phyloP scores from a whole-genome alignment of 1,140 invertebrate species.

The Batillaria attramentaria region DNA sequence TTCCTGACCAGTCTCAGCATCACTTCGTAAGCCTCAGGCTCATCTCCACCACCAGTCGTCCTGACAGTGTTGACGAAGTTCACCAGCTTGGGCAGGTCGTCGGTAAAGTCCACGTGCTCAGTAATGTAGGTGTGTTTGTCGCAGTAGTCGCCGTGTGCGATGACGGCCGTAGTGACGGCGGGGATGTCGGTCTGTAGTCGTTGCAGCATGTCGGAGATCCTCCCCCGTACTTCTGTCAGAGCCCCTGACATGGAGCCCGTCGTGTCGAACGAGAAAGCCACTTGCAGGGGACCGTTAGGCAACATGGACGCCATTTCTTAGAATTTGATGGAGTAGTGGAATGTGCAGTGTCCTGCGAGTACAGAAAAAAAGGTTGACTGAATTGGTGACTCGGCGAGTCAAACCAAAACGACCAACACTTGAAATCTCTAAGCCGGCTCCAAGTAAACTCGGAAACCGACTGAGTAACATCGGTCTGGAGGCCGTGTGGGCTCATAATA shows the following conservation, averaged over 20 bases:
- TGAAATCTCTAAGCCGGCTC: no score
- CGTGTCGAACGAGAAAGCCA: conserved; percentile 66
- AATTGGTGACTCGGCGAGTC: no score
- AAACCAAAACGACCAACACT: no score
- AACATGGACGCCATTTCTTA: not conserved
- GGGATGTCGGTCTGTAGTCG: conserved; percentile 62
- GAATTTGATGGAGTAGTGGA: no score
- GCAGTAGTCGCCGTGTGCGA: conserved; percentile 65
- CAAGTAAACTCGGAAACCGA: no score
- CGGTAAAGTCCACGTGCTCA: conserved; percentile 56
- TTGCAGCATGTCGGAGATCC: conserved; percentile 61
- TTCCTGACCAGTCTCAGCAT: conserved; percentile 43
- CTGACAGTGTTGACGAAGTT: conserved; percentile 58
- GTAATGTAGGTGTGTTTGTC: conserved; percentile 59
- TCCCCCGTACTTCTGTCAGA: conserved; percentile 53
- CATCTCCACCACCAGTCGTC: conserved; percentile 58
- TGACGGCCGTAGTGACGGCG: conserved; percentile 56
- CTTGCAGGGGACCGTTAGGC: conserved; percentile 52
- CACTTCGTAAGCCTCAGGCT: conserved; percentile 63
- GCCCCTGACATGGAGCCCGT: conserved; percentile 62
- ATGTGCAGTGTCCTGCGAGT: no score
- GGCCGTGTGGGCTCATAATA: no score
- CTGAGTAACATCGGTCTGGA: no score
- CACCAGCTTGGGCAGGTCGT: conserved; percentile 49
- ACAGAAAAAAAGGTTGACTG: no score